Evolutionary conservation across 2,113 vertebrate species (phyloP), one percentile per base, ranked within the genome.

Genomic region (Onychostoma macrolepis): DNA sequence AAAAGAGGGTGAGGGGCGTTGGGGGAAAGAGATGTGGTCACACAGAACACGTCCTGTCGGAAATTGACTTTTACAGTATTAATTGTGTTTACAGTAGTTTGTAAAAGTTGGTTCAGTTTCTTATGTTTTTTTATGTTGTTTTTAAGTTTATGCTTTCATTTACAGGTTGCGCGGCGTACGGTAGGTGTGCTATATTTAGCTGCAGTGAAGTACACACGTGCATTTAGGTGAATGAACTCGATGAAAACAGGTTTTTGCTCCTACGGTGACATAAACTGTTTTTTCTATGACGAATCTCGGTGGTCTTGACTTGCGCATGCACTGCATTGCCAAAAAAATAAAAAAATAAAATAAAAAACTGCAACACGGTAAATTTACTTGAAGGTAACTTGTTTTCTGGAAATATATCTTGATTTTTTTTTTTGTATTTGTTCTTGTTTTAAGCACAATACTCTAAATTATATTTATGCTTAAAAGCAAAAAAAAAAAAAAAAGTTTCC

Each of bases 151-250:
- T 3, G 10, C 26, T 17, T 65, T 63, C 78, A 38, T 63, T 81
- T 61, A 28, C 4, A 45, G 36, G 38, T 63, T 67, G 24, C 0
- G 3, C 2, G 2, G 11, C 1, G 2, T 41, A 63, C 0, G 8
- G 26, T 56, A 77, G 48, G 4, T 12, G 26, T 82, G 80, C 80
- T 82, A 67, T 82, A 5, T 82, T 65, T 45, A 65, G 58, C 9
- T 81, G n/a, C 4, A 15, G 80, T 81, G 26, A 65, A 45, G n/a
- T 65, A 19, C n/a, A 28, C 3, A 3, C 13, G 12, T 13, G 74
- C 11, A 6, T 0, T 19, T 69, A 36, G 26, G 26, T 69, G 61
- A 82, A 4, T 28, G 58, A 13, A 81, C 56, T 41, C 53, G 26
- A 1, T 76, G 48, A 24, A 76, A 63, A 80, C 33, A 45, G 2